Conservation (phyloP, 2,113 vertebrate species). For the Tautogolabrus adspersus region DNA sequence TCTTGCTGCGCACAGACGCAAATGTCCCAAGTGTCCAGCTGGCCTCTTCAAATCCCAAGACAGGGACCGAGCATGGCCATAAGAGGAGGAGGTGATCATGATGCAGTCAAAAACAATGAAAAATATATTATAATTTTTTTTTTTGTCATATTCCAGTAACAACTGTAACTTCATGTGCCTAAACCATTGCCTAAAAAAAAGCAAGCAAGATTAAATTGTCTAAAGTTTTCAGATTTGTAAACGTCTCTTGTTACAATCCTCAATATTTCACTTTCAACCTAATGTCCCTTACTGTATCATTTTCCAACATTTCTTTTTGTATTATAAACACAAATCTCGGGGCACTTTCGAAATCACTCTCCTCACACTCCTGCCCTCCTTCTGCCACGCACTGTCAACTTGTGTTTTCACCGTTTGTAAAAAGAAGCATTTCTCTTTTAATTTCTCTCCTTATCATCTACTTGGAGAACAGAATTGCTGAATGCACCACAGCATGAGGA, state of each 20-base stretch:
- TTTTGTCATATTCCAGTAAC: slow-evolving; percentile 24
- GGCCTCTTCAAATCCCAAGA: slow-evolving; percentile 62
- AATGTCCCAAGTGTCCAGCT: slow-evolving; percentile 72
- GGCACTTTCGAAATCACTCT: slow-evolving; percentile 31
- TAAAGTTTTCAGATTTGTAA: slow-evolving; percentile 39
- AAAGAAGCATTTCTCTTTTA: slow-evolving; percentile 43
- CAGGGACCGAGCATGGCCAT: slow-evolving; percentile 24
- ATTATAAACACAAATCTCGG: not conserved
- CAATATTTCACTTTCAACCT: slow-evolving; percentile 55
- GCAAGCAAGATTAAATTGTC: slow-evolving; percentile 22
- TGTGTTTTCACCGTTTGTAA: slow-evolving; percentile 32
- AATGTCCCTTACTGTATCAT: slow-evolving; percentile 31
- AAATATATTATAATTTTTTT: no score
- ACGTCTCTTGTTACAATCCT: slow-evolving; percentile 46
- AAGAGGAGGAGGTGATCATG: slow-evolving; percentile 10
- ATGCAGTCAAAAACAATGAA: not conserved
- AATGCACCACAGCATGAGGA: slow-evolving; percentile 22
- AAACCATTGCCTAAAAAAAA: slow-evolving; percentile 27
- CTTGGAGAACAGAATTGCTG: slow-evolving; percentile 31
- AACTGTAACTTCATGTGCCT: slow-evolving; percentile 15
- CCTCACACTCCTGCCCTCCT: not conserved
- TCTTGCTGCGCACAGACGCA: slow-evolving; percentile 55
- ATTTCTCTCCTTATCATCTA: slow-evolving; percentile 46
- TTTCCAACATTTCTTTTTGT: slow-evolving; percentile 5
- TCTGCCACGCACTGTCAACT: slow-evolving; percentile 20